phyloP scores from a whole-genome alignment of 2,888 invertebrate species.

The Xestia c-nigrum region DNA sequence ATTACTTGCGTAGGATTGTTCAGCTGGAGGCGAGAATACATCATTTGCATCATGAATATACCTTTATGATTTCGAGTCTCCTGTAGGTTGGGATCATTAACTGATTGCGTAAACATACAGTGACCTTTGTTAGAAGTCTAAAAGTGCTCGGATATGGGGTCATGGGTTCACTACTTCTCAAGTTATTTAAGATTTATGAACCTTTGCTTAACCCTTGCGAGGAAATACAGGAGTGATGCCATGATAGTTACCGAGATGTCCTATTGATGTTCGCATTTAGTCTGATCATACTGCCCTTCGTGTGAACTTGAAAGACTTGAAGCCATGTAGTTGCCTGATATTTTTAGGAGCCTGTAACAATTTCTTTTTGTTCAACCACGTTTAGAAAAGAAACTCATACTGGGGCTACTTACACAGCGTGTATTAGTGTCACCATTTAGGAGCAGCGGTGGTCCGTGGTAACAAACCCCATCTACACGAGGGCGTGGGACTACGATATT shows the following conservation, averaged over 20 bases:
- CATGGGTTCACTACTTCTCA: slow-evolving; percentile 3
- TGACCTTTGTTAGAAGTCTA: slow-evolving; percentile 16
- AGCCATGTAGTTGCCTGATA: not conserved
- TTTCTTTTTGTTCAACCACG: not conserved
- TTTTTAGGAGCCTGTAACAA: not conserved
- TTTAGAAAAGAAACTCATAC: not conserved
- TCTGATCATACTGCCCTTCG: slow-evolving; percentile 4
- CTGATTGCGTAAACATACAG: slow-evolving; percentile 21
- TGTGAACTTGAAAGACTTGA: not conserved
- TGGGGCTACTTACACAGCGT: not conserved
- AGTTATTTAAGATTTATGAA: slow-evolving; percentile 12
- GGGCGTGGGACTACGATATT: too few species aligned
- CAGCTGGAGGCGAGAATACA: slow-evolving; percentile 23
- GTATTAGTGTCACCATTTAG: not conserved
- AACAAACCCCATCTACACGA: not conserved
- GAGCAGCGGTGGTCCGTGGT: not conserved
- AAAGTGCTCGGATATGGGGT: not conserved
- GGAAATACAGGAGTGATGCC: not conserved
- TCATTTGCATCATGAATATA: slow-evolving; percentile 39
- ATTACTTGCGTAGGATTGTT: slow-evolving; percentile 49
- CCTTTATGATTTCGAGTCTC: slow-evolving; percentile 27
- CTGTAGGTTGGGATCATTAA: slow-evolving; percentile 46
- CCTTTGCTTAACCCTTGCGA: not conserved
- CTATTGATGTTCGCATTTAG: not conserved
- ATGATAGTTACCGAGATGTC: not conserved